A percentile compares a stretch with the other conserved stretches of the same genome.
These are phyloP conservation scores for Coecobrya sp. DNA, from an alignment of 2,888 invertebrate species.

Conservation along the genomic window DNA sequence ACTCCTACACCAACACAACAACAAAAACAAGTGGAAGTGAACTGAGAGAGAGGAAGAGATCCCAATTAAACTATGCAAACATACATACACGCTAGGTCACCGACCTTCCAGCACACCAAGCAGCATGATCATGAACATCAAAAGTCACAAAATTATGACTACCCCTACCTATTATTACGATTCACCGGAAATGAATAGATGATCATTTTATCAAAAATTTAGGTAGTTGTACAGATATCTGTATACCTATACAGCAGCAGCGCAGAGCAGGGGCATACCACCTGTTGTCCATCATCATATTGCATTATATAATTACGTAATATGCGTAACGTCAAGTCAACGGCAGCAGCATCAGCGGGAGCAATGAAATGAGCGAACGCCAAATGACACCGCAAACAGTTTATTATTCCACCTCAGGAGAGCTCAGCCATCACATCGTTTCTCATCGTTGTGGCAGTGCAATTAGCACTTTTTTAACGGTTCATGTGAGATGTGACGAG, in stretches of 20 bases:
- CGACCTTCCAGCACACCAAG: constrained; percentile 28
- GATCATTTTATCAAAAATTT: constrained; percentile 16
- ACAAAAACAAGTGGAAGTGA: constrained; percentile 48
- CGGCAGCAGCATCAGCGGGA: background rate
- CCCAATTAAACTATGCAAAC: background rate
- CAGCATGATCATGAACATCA: background rate
- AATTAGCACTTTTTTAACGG: constrained; percentile 40
- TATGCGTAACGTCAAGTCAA: constrained; percentile 4
- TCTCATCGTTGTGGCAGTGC: background rate
- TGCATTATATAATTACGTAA: constrained; percentile 27
- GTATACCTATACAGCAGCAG: background rate
- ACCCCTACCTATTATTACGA: background rate
- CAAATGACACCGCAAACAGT: constrained; percentile 35
- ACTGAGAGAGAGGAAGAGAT: background rate
- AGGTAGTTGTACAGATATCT: too few species aligned
- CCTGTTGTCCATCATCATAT: constrained; percentile 39
- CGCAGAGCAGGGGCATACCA: constrained; percentile 1
- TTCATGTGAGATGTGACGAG: background rate
- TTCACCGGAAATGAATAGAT: constrained; percentile 58
- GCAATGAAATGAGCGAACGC: background rate
- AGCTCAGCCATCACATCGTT: background rate
- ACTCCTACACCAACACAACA: background rate
- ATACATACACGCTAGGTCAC: constrained; percentile 26
- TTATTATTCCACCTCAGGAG: too few species aligned
- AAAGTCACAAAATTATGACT: background rate